Percentiles rank a stretch among this genome's conserved stretches.
Evolutionary conservation across 2,113 vertebrate genomes (phyloP).

Genomic region (Oenanthe melanoleuca): DNA sequence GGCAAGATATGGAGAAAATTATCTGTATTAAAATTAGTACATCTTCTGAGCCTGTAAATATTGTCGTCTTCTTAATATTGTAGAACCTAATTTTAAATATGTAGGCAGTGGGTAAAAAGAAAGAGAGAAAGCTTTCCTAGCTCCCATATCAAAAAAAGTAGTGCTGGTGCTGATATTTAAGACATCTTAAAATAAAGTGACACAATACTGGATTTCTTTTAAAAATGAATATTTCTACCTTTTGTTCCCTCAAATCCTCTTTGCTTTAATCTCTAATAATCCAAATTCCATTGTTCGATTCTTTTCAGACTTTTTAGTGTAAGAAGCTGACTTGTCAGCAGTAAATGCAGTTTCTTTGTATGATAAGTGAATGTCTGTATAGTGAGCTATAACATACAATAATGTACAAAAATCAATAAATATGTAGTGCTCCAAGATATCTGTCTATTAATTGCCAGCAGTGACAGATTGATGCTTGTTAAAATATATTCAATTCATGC

Average conservation of each 20-base stretch:
- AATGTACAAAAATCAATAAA: conserved; percentile 27
- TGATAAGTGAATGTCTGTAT: background rate
- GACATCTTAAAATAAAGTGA: background rate
- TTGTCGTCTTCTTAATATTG: background rate
- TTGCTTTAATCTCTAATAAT: background rate
- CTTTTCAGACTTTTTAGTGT: background rate
- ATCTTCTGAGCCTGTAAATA: background rate
- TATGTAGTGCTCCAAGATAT: background rate
- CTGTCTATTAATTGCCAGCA: conserved; percentile 12
- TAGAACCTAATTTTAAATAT: background rate
- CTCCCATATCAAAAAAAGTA: background rate
- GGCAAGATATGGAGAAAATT: background rate
- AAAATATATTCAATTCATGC: background rate
- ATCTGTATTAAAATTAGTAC: background rate
- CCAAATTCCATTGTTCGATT: background rate
- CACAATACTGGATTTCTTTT: background rate
- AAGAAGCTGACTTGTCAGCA: background rate
- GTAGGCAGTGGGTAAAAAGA: background rate
- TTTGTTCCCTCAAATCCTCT: background rate
- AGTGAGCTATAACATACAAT: background rate
- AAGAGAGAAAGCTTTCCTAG: background rate
- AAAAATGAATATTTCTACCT: background rate
- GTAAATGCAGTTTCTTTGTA: background rate
- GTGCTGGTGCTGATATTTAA: background rate
- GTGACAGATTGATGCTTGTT: background rate